Conservation (phyloP, 2,113 vertebrate species). For the Myiagra hebetior region DNA sequence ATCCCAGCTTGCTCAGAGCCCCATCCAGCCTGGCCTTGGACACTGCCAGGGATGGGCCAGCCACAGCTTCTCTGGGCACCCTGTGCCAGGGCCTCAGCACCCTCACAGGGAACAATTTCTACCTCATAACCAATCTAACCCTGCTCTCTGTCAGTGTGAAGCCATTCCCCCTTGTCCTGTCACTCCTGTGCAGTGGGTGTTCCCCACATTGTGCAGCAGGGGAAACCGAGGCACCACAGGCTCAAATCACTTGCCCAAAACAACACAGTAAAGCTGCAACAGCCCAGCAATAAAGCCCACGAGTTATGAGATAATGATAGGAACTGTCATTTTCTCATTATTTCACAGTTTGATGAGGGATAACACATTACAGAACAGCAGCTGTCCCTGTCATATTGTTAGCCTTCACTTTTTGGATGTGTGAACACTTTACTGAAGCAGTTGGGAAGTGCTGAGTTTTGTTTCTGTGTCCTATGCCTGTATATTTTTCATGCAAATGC, state of each 20-base stretch:
- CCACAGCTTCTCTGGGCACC: not conserved
- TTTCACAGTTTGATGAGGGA: conserved; percentile 1
- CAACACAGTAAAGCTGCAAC: not conserved
- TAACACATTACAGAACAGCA: not conserved
- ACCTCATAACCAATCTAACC: not conserved
- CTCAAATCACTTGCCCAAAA: not conserved
- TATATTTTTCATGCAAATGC: not conserved
- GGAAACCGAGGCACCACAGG: not conserved
- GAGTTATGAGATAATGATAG: not conserved
- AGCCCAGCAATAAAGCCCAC: not conserved
- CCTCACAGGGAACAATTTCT: not conserved
- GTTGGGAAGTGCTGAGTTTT: not conserved
- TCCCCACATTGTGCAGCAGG: not conserved
- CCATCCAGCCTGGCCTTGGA: not conserved
- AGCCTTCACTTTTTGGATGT: not conserved
- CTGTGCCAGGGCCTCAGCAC: not conserved
- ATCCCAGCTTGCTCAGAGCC: fast-evolving
- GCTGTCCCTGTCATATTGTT: not conserved
- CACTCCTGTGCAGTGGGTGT: not conserved
- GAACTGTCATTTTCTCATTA: conserved; percentile 9
- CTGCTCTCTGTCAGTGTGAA: not conserved
- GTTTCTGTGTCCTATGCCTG: not conserved
- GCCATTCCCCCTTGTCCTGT: not conserved
- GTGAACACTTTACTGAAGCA: not conserved
- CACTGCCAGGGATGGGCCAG: not conserved